These are phyloP conservation scores for Galerucella pusilla DNA, from an alignment of 2,888 invertebrate species.

Conservation along the genomic window DNA sequence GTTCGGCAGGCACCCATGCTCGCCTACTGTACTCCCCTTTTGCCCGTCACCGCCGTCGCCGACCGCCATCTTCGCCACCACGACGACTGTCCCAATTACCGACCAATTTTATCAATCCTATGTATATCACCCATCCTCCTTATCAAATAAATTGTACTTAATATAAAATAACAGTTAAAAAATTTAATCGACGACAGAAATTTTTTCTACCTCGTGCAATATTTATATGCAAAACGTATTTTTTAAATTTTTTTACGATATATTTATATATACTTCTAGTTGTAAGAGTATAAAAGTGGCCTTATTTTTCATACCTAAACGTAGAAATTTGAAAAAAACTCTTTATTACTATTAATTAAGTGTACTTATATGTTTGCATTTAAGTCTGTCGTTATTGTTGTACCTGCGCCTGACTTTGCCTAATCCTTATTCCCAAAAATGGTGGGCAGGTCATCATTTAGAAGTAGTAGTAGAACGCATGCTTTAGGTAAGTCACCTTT, in stretches of 20 bases:
- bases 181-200: constrained; percentile 23
- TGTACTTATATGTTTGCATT: constrained; percentile 54
- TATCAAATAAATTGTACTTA: constrained; percentile 28
- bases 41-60: constrained; percentile 66
- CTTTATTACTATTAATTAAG: constrained; percentile 45
- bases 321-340: constrained; percentile 28
- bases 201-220: constrained; percentile 56
- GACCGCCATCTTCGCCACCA: constrained; percentile 62
- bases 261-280: constrained; percentile 44
- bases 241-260: constrained; percentile 47
- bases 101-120: constrained; percentile 37
- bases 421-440: constrained; percentile 48
- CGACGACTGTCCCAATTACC: constrained; percentile 66
- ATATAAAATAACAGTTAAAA: constrained; percentile 18
- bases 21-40: constrained; percentile 64
- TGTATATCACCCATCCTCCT: constrained; percentile 26
- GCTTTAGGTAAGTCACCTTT: constrained; percentile 57
- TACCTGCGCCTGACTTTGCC: constrained; percentile 51
- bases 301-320: constrained; percentile 54
- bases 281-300: constrained; percentile 51
- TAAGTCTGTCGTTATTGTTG: constrained; percentile 50
- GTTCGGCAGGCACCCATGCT: constrained; percentile 60
- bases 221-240: constrained; percentile 50
- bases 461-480: constrained; percentile 60
- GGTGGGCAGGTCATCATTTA: constrained; percentile 62